Percentiles rank a stretch among this genome's conserved stretches.
These are phyloP conservation scores for Nanger granti DNA, from an alignment of 2,113 vertebrate species.

Conservation along the genomic window DNA sequence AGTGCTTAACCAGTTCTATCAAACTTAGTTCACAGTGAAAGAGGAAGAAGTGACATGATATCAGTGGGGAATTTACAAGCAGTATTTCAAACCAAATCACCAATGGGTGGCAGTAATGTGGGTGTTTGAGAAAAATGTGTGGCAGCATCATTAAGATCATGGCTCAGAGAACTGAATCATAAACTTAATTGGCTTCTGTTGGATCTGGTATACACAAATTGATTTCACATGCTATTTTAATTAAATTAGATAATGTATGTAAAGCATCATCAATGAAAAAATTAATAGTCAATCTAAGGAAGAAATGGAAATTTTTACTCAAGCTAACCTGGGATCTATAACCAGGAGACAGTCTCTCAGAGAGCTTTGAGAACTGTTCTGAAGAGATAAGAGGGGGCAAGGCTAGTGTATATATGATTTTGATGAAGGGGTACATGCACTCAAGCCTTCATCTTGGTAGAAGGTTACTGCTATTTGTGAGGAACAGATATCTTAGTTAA, in stretches of 20 bases:
- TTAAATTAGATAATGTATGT: not conserved
- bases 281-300: not conserved
- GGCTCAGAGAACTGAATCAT: not conserved
- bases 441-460: not conserved
- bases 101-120: not conserved
- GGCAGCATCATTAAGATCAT: not conserved
- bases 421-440: not conserved
- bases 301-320: not conserved
- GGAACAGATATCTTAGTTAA: not conserved
- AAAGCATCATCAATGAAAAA: not conserved
- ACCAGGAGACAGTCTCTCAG: not conserved
- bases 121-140: not conserved
- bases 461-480: not conserved
- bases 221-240: not conserved
- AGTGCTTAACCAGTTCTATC: not conserved
- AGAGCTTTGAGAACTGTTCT: not conserved
- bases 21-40: not conserved
- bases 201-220: not conserved
- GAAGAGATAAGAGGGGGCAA: not conserved
- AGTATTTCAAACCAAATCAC: not conserved
- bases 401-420: not conserved
- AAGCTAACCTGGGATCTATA: not conserved
- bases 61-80: not conserved
- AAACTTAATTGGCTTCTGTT: not conserved
- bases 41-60: not conserved